Evolutionary conservation across 1,140 invertebrate genomes (phyloP), one percentile per base, ranked within the genome.

Genomic region (Acromyrmex charruanus): DNA sequence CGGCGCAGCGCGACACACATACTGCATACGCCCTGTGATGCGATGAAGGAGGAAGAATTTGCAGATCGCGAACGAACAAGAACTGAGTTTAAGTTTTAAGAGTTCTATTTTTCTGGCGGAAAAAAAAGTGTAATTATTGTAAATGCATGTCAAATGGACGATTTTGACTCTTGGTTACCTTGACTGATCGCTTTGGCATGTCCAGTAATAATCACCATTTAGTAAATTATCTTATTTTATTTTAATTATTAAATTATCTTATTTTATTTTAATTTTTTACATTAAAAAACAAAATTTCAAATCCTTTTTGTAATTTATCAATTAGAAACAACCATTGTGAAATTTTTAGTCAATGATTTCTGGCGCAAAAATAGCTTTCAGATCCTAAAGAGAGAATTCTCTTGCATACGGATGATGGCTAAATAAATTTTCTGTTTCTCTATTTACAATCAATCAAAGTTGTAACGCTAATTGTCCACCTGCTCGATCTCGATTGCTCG

Each of bases 81-180:
- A 86, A 91, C 90, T 95, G 92, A 94, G 91, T 94, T 95, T 93
- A 95, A 94, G 94, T 95, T 95, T 95, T 91, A 92, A 94, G 92
- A 95, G 93, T 95, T 95, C 94, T 95, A 95, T 95, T 95, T 95
- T 95, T 95, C 92, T 94, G 93, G 81, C 89, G 86, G 65, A 82
- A 89, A 72, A 39, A 35, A 90, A 87, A 87, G 69, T 89, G 87
- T 92, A 92, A 91, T 92, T 92, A 92, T 89, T 72, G 74, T 92
- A 75, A 80, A 72, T 21, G 12, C 31, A 85, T 44, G 74, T 71
- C 58, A 44, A 86, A 81, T 31, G 63, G 86, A 66, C 72, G 69
- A 88, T 79, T 18, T 58, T 85, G 72, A 66, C 82, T 77, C 66
- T 69, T 49, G 66, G 39, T 39, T 69, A 31, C 39, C 35, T 3